A percentile compares a stretch with the other conserved stretches of the same genome.
phyloP scores from a whole-genome alignment of 2,797 vertebrate genomes.

The Pipistrellus nathusii region DNA sequence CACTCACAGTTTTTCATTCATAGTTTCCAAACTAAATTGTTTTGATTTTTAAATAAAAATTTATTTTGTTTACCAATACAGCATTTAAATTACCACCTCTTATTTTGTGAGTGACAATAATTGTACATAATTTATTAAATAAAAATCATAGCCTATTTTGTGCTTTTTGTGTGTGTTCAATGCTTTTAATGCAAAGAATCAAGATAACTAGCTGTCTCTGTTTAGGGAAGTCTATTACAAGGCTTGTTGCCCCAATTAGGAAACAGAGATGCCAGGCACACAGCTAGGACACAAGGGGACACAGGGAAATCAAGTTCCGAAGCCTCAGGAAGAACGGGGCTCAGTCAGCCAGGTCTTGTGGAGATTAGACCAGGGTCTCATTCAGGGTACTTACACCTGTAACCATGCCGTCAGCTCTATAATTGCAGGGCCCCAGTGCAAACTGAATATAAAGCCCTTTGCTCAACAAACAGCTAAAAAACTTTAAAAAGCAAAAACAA shows the following conservation, averaged over 20 bases:
- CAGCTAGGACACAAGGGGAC: not conserved
- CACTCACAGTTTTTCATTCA: not conserved
- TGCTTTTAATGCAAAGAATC: conserved; percentile 14
- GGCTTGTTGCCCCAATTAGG: not conserved
- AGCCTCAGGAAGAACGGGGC: not conserved
- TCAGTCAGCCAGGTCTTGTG: not conserved
- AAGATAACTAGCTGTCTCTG: not conserved
- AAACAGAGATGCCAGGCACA: not conserved
- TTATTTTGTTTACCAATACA: not conserved
- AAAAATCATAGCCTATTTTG: conserved; percentile 1
- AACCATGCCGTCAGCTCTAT: not conserved
- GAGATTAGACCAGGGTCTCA: not conserved
- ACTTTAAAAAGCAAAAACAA: not conserved
- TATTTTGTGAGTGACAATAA: conserved; percentile 12
- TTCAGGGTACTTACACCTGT: too few species aligned
- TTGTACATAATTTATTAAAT: not conserved
- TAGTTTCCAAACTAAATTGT: conserved; percentile 15
- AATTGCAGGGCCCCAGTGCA: not conserved
- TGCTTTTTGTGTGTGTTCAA: not conserved
- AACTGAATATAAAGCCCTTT: not conserved
- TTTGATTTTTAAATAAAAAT: conserved; percentile 35
- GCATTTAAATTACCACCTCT: not conserved
- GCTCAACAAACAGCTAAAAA: not conserved
- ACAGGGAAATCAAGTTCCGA: not conserved
- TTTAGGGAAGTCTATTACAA: not conserved